A percentile compares a stretch with the other conserved stretches of the same genome.
These are phyloP conservation scores for Fistularia tabacaria DNA, from an alignment of 2,797 vertebrate species.

Conservation along the genomic window DNA sequence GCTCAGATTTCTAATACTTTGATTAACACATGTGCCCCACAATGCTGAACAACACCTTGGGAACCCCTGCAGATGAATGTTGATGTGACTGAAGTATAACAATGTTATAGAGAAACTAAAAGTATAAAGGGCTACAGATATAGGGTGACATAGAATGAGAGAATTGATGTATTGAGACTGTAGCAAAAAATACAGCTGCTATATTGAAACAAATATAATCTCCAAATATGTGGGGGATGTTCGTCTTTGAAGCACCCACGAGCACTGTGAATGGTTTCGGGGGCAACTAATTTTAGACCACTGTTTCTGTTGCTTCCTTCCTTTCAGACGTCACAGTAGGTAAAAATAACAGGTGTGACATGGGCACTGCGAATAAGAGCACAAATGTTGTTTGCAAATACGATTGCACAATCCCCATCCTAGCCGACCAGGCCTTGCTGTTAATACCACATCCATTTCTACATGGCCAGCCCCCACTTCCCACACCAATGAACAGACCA, in stretches of 20 bases:
- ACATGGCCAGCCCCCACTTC: conserved; percentile 34
- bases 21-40: no score
- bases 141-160: no score
- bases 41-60: no score
- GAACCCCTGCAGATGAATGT: no score
- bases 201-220: no score
- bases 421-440: conserved; percentile 56
- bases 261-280: conserved; percentile 67
- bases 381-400: conserved; percentile 82
- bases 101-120: conserved; percentile 18
- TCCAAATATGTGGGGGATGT: no score
- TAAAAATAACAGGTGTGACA: conserved; percentile 75
- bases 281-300: conserved; percentile 74
- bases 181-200: conserved; percentile 1
- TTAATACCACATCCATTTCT: conserved; percentile 62
- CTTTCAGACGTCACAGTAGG: conserved; percentile 69
- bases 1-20: no score
- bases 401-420: conserved; percentile 75
- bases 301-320: conserved; percentile 81
- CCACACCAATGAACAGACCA: conserved; percentile 59
- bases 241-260: conserved; percentile 28
- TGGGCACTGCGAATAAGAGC: conserved; percentile 69
- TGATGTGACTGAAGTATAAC: conserved; percentile 5
- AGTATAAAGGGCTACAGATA: not conserved
- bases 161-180: no score